Evolutionary conservation across 1,140 invertebrate genomes (phyloP).

Genomic region (Drosophila erecta): DNA sequence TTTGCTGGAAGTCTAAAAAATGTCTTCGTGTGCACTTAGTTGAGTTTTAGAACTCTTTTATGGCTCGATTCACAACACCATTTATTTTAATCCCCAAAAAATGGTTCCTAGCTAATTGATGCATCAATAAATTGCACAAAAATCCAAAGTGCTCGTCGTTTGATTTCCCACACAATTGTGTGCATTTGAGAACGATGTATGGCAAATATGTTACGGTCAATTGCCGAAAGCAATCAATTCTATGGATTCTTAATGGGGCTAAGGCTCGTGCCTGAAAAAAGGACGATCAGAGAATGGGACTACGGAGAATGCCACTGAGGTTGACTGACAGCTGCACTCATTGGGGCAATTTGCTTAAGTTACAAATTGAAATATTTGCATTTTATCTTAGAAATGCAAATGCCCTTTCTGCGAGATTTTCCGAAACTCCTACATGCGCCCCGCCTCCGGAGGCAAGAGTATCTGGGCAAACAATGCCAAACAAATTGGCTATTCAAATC

Average conservation of each 20-base stretch:
- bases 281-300: not conserved
- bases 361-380: conserved; percentile 84
- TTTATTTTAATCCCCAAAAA: not conserved
- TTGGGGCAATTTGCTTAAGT: conserved; percentile 84
- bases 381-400: conserved; percentile 84
- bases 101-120: conserved; percentile 53
- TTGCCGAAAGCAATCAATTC: conserved; percentile 69
- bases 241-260: conserved; percentile 57
- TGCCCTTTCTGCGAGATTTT: conserved; percentile 40
- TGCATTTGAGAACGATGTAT: conserved; percentile 18
- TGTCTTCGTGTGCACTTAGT: not conserved
- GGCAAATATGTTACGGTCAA: conserved; percentile 53
- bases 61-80: not conserved
- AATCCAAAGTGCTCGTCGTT: conserved; percentile 22
- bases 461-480: conserved; percentile 80
- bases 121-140: conserved; percentile 47
- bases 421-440: not conserved
- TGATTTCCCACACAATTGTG: not conserved
- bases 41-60: not conserved
- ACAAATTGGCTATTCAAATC: conserved; percentile 83
- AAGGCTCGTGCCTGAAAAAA: conserved; percentile 20
- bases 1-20: not conserved
- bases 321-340: conserved; percentile 83
- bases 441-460: not conserved
- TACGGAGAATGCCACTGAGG: conserved; percentile 22